Evolutionary conservation across 2,113 vertebrate species (phyloP).

Genomic region (Tetrao urogallus): DNA sequence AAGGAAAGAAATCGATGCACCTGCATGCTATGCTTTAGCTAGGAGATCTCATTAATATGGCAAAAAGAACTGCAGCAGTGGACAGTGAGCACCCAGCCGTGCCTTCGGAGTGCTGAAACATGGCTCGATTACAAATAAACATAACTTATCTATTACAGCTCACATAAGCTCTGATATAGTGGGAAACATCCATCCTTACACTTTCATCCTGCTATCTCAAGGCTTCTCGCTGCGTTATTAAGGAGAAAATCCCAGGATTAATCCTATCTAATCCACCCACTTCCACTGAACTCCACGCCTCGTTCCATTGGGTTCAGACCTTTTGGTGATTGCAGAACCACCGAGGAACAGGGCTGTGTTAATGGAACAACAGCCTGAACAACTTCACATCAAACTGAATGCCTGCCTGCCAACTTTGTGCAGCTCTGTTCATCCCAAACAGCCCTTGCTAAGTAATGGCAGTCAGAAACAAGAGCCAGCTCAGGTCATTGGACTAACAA

Average conservation of each 20-base stretch:
- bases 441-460: background rate
- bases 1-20: background rate
- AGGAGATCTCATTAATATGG: background rate
- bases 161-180: background rate
- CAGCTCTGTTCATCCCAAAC: background rate
- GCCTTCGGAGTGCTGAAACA: background rate
- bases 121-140: background rate
- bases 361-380: background rate
- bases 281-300: background rate
- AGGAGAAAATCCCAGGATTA: background rate
- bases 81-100: background rate
- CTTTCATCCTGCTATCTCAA: background rate
- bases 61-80: background rate
- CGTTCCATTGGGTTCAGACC: background rate
- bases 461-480: background rate
- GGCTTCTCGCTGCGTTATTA: background rate
- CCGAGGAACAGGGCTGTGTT: rapidly evolving
- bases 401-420: background rate
- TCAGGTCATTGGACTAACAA: background rate
- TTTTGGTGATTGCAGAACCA: background rate
- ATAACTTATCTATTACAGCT: background rate
- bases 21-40: rapidly evolving
- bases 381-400: background rate
- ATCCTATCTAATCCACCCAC: background rate
- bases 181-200: background rate